These are phyloP conservation scores for Barnardius zonarius DNA, from an alignment of 2,113 vertebrate species.

Conservation along the genomic window DNA sequence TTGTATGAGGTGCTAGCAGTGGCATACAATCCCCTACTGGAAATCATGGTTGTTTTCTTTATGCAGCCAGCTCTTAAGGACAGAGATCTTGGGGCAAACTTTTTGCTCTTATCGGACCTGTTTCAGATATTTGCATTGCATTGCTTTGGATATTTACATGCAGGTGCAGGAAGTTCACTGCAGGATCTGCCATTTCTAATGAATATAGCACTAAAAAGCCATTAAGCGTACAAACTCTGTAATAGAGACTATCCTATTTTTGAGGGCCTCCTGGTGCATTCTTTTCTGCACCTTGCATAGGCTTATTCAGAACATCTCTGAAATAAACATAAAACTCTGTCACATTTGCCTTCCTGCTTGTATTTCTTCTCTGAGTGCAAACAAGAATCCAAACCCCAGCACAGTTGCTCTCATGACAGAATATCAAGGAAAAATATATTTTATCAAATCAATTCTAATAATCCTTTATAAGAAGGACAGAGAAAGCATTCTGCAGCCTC, in stretches of 20 bases:
- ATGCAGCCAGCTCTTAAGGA: background rate
- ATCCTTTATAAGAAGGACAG: background rate
- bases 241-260: background rate
- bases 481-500: background rate
- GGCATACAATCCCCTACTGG: background rate
- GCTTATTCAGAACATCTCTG: background rate
- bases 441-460: background rate
- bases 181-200: background rate
- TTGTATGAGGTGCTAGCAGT: background rate
- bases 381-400: background rate
- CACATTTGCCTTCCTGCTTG: background rate
- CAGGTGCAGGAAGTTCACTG: background rate
- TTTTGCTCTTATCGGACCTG: background rate
- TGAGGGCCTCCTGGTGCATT: background rate
- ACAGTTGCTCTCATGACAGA: background rate
- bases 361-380: background rate
- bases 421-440: background rate
- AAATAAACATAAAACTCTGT: background rate
- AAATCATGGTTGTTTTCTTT: background rate
- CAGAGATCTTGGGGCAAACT: background rate
- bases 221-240: background rate
- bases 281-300: background rate
- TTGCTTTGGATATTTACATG: background rate
- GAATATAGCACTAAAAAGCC: background rate
- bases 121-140: background rate